Evolutionary conservation across 2,888 invertebrate genomes (phyloP), one percentile per base, ranked within the genome.

Genomic region (Xestia ashworthii): DNA sequence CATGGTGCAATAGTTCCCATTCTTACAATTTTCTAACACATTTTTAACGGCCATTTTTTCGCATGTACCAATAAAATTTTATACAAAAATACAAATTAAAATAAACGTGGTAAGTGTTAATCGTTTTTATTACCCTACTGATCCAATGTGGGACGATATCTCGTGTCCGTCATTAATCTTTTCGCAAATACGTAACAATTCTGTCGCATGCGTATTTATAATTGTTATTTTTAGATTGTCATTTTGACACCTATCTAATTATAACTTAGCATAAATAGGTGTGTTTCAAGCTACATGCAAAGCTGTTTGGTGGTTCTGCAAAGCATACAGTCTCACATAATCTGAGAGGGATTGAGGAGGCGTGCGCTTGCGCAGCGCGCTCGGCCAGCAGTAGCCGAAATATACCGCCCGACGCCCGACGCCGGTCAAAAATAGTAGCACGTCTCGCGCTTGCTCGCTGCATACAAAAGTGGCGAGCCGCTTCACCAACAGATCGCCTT

Each of bases 401-500:
- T 94, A 93, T 92, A 93, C 92, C 91, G 91, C 93, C 93, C 90
- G 90, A 90, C 92, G 91, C 90, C 90, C 90, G 90, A 90, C 93
- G 91, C 91, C 90, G 89, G 92, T 93, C 95, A 94, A 95, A 96
- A 96, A 96, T 96, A 96, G 96, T 94, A 90, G 89, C 88, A 90
- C 89, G 84, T 79, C 86, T 87, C 91, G 88, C 89, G 89, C 88
- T 86, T 80, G 89, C 86, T 91, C 91, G 93, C 91, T 95, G 95
- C 96, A 96, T 96, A 96, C 96, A 96, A 96, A 96, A 95, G 95
- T 94, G 96, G 96, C 93, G 88, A 93, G 85, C 91, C 89, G 89
- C 83, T 85, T 53, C 76, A 86, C 87, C 92, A 90, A 88, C 93
- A 92, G 89, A 92, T 90, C 93, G 95, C 93, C 95, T 96, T 96